Evolutionary conservation across 2,797 vertebrate genomes (phyloP), one percentile per base, ranked within the genome.

Genomic region (Gymnoscopelus microlampas): DNA sequence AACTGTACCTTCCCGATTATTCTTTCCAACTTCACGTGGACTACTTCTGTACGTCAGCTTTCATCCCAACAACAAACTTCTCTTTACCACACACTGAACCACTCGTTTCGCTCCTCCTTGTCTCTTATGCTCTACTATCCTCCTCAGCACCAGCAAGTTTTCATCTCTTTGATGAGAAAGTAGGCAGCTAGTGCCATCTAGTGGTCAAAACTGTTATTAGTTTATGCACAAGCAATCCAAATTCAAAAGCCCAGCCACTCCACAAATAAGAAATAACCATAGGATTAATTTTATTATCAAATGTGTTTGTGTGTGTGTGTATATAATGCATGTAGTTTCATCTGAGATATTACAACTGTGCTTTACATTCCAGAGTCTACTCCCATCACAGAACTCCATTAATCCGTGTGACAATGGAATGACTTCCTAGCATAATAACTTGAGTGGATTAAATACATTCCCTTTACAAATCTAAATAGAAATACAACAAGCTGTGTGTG

Each of bases 141-240:
- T 19, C 19, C 19, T 19, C 19, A 19, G 19, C 19, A 19, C 19
- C 19, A 19, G 19, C 19, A 19, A 1, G 19, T 19, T 19, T 19
- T 19, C 19, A 19, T 19, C 19, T 19, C 19, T 19, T 19, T 19
- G 19, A 19, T 1, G 19, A 19, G 19, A 19, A 19, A 19, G 19
- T 19, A 19, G 19, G 19, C 19, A 19, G 19, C 19, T 19, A 2
- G 48, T 53, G 49, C 61, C 61, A 63, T 53, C 61, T 63, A 63
- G 48, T 32, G 61, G 61, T 32, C 13, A 53, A 49, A 50, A 19
- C 19, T 19, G 19, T 19, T 19, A 19, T 19, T 19, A 19, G 19
- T 19, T 19, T 19, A 19, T 19, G 19, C 19, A 1, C 19, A 19
- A 19, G 19, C 19, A 19, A 19, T 19, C 19, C 19, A 19, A 19